A percentile compares a stretch with the other conserved stretches of the same genome.
These are phyloP conservation scores for Neodiprion lecontei DNA, from an alignment of 1,140 invertebrate species.

Conservation along the genomic window DNA sequence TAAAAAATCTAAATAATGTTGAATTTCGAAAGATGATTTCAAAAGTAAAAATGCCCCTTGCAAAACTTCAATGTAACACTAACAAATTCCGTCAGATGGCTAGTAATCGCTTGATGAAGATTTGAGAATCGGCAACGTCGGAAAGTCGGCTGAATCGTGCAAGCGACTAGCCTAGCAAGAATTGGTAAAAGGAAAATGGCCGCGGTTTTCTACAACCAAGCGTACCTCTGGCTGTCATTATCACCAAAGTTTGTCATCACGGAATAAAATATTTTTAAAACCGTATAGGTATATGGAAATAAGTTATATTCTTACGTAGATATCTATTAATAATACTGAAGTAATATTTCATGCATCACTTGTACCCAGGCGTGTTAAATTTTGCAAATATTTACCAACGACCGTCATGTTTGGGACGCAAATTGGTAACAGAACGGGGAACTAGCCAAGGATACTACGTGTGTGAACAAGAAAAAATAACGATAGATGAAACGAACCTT, in stretches of 20 bases:
- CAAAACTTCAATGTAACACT: too few relatives aligned
- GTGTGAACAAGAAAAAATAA: not conserved
- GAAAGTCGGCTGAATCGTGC: slow-evolving; percentile 45
- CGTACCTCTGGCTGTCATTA: slow-evolving; percentile 48
- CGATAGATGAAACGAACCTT: too few relatives aligned
- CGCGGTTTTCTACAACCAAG: slow-evolving; percentile 44
- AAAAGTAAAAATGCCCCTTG: too few relatives aligned
- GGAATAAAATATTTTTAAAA: slow-evolving; percentile 16
- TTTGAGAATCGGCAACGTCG: slow-evolving; percentile 35
- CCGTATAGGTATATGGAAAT: not conserved
- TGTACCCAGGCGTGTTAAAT: too few relatives aligned
- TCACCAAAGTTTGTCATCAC: slow-evolving; percentile 31
- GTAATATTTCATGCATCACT: too few relatives aligned
- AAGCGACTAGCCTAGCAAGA: not conserved
- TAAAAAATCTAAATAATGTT: too few relatives aligned
- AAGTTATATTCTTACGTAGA: not conserved
- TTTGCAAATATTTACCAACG: not conserved
- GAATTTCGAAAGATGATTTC: too few relatives aligned
- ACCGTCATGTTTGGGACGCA: not conserved
- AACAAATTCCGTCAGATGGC: too few relatives aligned
- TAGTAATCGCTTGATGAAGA: too few relatives aligned
- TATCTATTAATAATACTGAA: too few relatives aligned
- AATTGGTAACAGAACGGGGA: not conserved
- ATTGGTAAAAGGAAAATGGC: slow-evolving; percentile 44
- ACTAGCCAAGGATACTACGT: not conserved